Evolutionary conservation across 2,888 invertebrate genomes (phyloP), one percentile per base, ranked within the genome.

Genomic region (Drosophila nigricruria): DNA sequence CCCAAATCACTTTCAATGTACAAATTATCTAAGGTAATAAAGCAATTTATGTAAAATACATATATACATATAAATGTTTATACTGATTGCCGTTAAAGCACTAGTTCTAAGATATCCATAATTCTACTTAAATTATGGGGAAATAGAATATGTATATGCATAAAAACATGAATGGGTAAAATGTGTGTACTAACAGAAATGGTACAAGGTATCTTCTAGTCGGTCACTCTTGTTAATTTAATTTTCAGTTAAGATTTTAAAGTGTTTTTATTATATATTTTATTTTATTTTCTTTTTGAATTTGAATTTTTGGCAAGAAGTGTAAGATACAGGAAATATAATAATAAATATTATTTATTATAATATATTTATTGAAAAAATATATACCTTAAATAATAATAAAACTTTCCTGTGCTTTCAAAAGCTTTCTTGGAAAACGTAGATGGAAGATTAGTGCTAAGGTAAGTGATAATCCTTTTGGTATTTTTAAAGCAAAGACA

Each of bases 371-470:
- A 14, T 20, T 12, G 2, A 30, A 49, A 20, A 5, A 23, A 27
- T 14, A 14, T 23, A 4, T 8, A 8, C 0, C 1, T n/a, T 4
- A 9, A 25, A 27, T n/a, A 3, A 16, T 9, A 16, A 43, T 23
- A 43, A 23, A 52, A 20, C 18, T 1, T 25, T 43, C 36, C 14
- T 34, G 30, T 43, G 54, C 2, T 42, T 30, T 16, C n/a, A n/a
- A 32, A 77, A 73, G 76, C 76, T 49, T 58, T 50, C 77, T 77
- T 69, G 77, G 77, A 76, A 30, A 69, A 70, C 34, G 12, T 56
- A 9, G 77, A 77, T 54, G 75, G 60, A 42, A 73, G 73, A 47
- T 32, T 69, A 9, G 34, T 64, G 23, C n/a, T 77, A 18, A 45
- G 73, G 75, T 76, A 61, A 54, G 50, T 56, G 30, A 12, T 64